Base-by-base conservation (phyloP, 1,140 invertebrate species). In the Luehdorfia chinensis region DNA sequence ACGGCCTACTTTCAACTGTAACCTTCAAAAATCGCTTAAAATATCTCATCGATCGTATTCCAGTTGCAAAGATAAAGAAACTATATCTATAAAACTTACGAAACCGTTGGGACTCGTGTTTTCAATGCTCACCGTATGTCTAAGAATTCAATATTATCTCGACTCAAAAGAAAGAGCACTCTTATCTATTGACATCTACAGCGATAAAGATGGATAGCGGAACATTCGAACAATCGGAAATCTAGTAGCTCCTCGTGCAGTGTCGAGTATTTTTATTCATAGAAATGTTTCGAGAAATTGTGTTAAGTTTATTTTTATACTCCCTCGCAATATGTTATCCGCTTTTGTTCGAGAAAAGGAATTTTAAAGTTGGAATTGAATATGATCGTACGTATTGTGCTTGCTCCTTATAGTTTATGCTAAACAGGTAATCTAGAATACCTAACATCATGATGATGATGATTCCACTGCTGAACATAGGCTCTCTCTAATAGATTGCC, bases 321-420 rank as follows among this genome's bases (percentile, higher is more conserved):
- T 37, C 23, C 7, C 15, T 43, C 1, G 60, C 65, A n/a, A 6
- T 32, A 4, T 46, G 60, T 1, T 60, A 56, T 7, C 69, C 73
- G 0, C 34, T 62, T 9, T 33, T 47, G 4, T 81, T 61, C 50
- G 51, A 67, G 7, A 75, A 66, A 0, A 45, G 64, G 33, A 61
- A 67, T 2, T 84, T 77, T 51, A 75, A 71, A 61, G 64, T 79
- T 32, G 79, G 79, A 2, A 79, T 84, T 33, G 79, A 84, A 71
- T 83, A 84, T 69, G 75, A 75, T 1, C 43, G 76, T 84, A 55
- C 33, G 73, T 81, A 41, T n/a, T n/a, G n/a, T n/a, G n/a, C n/a
- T n/a, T n/a, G n/a, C n/a, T n/a, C n/a, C n/a, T n/a, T n/a, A n/a
- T n/a, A n/a, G n/a, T n/a, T n/a, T n/a, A n/a, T n/a, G n/a, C n/a